A percentile compares a stretch with the other conserved stretches of the same genome.
Evolutionary conservation across 2,888 invertebrate species (phyloP).

Genomic region (Tolmerus cingulatus): DNA sequence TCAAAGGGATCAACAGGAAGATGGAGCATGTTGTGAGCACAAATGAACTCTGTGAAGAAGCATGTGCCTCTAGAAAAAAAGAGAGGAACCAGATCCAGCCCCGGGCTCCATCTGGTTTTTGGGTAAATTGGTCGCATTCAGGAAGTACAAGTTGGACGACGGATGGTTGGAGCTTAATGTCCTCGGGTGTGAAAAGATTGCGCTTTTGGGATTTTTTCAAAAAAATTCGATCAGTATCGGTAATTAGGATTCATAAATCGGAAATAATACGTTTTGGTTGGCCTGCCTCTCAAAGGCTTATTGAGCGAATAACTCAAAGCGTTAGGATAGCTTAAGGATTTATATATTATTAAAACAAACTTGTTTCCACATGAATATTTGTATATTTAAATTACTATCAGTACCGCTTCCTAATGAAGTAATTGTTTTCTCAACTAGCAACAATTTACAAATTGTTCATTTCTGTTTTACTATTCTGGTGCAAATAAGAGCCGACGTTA

Average conservation of each 20-base stretch:
- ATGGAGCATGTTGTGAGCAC: not conserved
- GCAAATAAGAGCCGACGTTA: too few species aligned
- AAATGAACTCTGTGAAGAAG: not conserved
- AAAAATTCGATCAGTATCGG: not conserved
- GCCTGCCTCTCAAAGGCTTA: not conserved
- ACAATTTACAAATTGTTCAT: too few species aligned
- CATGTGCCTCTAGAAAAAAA: not conserved
- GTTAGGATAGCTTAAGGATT: not conserved
- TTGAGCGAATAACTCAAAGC: not conserved
- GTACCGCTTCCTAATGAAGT: too few species aligned
- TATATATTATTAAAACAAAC: too few species aligned
- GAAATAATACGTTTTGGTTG: not conserved
- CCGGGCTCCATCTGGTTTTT: not conserved
- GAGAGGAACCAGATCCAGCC: not conserved
- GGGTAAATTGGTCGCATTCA: not conserved
- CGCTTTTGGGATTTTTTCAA: not conserved
- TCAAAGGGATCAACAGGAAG: slow-evolving; percentile 1
- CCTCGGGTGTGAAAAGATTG: not conserved
- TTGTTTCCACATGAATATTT: too few species aligned
- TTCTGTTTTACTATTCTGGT: too few species aligned
- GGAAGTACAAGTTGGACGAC: not conserved
- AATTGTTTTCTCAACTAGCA: too few species aligned
- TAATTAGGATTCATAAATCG: not conserved
- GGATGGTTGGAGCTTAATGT: not conserved
- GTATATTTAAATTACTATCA: too few species aligned